Percentiles rank a stretch among this genome's conserved stretches.
These are phyloP conservation scores for Calvadosia cruxmelitensis DNA, from an alignment of 30 jellyfish, hydroid and myxozoan genomes.

Conservation along the genomic window DNA sequence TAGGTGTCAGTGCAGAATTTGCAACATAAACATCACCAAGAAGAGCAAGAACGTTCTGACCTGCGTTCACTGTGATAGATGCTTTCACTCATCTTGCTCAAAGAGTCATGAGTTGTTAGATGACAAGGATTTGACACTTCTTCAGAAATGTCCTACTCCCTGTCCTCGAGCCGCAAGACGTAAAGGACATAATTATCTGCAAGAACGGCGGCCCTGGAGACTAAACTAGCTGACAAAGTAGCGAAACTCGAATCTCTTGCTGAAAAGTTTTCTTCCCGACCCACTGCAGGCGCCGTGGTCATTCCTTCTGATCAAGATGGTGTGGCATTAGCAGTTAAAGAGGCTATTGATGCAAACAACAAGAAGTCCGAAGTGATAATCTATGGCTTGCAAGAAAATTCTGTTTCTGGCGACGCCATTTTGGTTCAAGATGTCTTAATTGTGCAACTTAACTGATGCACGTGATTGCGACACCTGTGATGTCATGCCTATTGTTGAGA, in stretches of 20 bases:
- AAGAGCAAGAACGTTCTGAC: not conserved
- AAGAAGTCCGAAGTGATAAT: not conserved
- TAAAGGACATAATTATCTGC: not conserved
- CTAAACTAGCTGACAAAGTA: not conserved
- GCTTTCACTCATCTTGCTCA: not conserved
- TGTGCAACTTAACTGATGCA: not conserved
- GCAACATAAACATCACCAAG: not conserved
- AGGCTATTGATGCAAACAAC: not conserved
- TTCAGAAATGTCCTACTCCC: not conserved
- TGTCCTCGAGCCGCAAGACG: too few species aligned
- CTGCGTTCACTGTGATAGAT: not conserved
- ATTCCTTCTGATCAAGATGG: not conserved
- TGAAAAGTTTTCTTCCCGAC: not conserved
- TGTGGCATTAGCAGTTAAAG: not conserved
- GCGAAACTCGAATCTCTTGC: not conserved
- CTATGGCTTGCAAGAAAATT: not conserved
- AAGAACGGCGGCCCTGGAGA: not conserved
- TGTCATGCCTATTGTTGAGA: not conserved
- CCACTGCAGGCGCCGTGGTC: not conserved
- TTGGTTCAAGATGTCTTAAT: constrained; percentile 1
- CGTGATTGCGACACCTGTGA: not conserved
- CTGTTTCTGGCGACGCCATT: not conserved
- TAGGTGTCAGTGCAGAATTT: not conserved
- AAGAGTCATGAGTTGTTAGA: not conserved
- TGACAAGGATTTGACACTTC: not conserved